phyloP scores from a whole-genome alignment of 2,797 vertebrate genomes.

The Sebastes trivittatus region DNA sequence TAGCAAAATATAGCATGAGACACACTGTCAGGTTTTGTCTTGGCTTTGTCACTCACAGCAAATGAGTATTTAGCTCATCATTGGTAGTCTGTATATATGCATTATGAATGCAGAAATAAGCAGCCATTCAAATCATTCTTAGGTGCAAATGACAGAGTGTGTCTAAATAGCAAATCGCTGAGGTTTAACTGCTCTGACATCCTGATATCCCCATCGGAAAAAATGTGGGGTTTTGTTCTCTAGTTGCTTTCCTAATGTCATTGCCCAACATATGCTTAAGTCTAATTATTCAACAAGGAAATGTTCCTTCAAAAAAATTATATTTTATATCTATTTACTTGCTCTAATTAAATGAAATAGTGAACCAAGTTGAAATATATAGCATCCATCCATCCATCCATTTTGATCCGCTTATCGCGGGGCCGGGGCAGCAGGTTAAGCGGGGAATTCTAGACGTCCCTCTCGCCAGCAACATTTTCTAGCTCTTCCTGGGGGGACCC shows the following conservation, averaged over 20 bases:
- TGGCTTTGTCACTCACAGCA: constrained; percentile 48
- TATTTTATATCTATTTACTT: constrained; percentile 27
- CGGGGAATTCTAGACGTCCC: too few species aligned
- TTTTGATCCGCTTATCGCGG: not conserved
- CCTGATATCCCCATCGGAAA: not conserved
- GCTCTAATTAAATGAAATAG: constrained; percentile 71
- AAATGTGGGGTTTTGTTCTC: constrained; percentile 18
- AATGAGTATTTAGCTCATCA: constrained; percentile 35
- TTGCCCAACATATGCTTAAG: constrained; percentile 36
- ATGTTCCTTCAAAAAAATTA: constrained; percentile 12
- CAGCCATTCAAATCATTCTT: constrained; percentile 9
- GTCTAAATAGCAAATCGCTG: constrained; percentile 4
- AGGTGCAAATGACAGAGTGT: constrained; percentile 10
- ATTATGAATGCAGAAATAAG: constrained; percentile 18
- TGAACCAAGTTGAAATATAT: constrained; percentile 60
- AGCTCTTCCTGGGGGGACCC: too few species aligned
- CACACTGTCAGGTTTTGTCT: constrained; percentile 51
- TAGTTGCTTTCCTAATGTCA: constrained; percentile 34
- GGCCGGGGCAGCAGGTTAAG: too few species aligned
- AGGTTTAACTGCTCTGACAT: constrained; percentile 20
- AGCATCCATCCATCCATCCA: constrained; percentile 19
- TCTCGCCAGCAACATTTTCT: too few species aligned
- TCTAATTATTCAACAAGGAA: constrained; percentile 49
- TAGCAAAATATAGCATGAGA: constrained; percentile 28
- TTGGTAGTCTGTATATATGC: not conserved